These are phyloP conservation scores for Cheilosia grossa DNA, from an alignment of 2,888 invertebrate genomes.

Conservation along the genomic window DNA sequence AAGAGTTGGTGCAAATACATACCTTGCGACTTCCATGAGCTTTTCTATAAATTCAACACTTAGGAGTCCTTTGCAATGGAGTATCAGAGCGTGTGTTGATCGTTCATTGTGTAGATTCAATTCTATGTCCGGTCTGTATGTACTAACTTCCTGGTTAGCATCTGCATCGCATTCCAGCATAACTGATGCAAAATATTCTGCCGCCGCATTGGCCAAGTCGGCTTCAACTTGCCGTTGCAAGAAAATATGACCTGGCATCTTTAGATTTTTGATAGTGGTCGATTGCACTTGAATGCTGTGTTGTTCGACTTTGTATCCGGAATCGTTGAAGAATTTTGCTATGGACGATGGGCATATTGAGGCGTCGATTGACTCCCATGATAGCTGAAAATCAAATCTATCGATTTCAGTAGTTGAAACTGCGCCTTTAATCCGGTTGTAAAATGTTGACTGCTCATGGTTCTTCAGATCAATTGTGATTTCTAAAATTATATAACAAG, in stretches of 20 bases:
- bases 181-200: constrained; percentile 85
- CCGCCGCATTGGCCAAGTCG: constrained; percentile 80
- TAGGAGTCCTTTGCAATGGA: constrained; percentile 84
- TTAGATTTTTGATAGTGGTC: constrained; percentile 80
- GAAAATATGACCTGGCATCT: constrained; percentile 81
- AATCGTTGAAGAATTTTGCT: constrained; percentile 85
- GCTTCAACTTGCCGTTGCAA: constrained; percentile 77
- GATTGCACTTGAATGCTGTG: constrained; percentile 82
- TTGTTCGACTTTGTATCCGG: constrained; percentile 83
- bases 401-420: constrained; percentile 44
- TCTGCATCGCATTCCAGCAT: constrained; percentile 83
- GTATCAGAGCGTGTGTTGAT: constrained; percentile 16
- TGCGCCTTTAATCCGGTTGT: constrained; percentile 42
- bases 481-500: constrained; percentile 34
- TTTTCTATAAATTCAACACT: constrained; percentile 81
- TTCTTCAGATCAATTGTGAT: constrained; percentile 51
- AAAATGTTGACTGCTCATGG: constrained; percentile 23
- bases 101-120: constrained; percentile 27
- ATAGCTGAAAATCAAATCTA: constrained; percentile 58
- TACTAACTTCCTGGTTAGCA: constrained; percentile 78
- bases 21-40: constrained; percentile 81
- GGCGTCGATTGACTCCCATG: constrained; percentile 84
- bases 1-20: constrained; percentile 16
- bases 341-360: constrained; percentile 85
- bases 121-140: constrained; percentile 57